Base-by-base conservation (phyloP, 1,140 invertebrate species). In the Leguminivora glycinivorella region DNA sequence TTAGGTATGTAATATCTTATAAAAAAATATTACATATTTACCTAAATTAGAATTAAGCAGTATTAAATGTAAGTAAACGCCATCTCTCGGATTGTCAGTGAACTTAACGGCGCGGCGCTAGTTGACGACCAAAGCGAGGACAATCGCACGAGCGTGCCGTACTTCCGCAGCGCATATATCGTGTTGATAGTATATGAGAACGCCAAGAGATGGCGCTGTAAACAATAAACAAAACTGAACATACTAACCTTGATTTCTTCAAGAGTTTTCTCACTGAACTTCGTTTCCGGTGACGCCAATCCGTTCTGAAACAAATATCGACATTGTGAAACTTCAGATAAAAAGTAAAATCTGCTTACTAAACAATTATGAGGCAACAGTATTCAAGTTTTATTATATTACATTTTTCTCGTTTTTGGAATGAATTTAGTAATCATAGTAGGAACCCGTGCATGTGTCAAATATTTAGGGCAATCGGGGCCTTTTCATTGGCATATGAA, bases 161-260 rank as follows among this genome's bases (percentile, higher is more conserved):
- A 47, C 43, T 38, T 38, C 0, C 34, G n/a, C 17, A 47, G 43
- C 47, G 6, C 4, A 22, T 9, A 2, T 19, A 52, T 22, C 0
- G 9, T 22, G n/a, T 10, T 22, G 19, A 10, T 52, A 2, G 47
- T 52, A 10, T n/a, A 0, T 9, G 9, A 2, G 47, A 52, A 22
- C 4, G 9, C 47, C 47, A 17, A 73, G 71, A 79, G 77, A 81
- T 77, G 75, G 72, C 79, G 72, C 14, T 75, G 29, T 67, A 7
- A 56, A 24, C 72, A 56, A 70, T 43, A 69, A 47, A 56, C 29
- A 25, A 31, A 9, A 6, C 0, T 19, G 1, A 6, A 52, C 17
- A 52, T 10, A 71, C 71, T 26, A 78, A 88, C 88, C 83, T 87
- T 88, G 68, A 90, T 83, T 75, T 90, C 88, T 75, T 90, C 88